A percentile compares a stretch with the other conserved stretches of the same genome.
Conservation (phyloP, 2,888 invertebrate genomes). For the Anthrax anthrax region DNA sequence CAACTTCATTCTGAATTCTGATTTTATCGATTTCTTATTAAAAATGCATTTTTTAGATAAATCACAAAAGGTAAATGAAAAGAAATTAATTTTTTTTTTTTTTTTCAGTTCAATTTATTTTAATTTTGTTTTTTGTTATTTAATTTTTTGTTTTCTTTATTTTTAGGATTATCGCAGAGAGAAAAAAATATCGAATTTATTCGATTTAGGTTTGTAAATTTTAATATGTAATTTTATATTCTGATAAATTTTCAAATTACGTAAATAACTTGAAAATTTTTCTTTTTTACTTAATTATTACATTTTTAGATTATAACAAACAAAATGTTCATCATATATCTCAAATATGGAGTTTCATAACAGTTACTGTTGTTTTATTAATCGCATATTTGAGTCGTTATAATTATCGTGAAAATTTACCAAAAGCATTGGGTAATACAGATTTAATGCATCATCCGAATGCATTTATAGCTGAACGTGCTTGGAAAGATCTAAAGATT, state of each 20-base stretch:
- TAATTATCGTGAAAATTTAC: constrained; percentile 19
- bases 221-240: no score
- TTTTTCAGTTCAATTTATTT: no score
- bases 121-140: no score
- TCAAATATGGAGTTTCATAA: constrained; percentile 18
- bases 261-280: no score
- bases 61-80: constrained; percentile 4
- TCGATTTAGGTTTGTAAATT: constrained; percentile 11
- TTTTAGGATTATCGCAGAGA: constrained; percentile 14
- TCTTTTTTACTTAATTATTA: no score
- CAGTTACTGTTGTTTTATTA: constrained; percentile 14
- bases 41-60: constrained; percentile 12
- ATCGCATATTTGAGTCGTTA: constrained; percentile 18
- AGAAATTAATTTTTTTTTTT: constrained; percentile 8
- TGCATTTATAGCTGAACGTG: constrained; percentile 47
- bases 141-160: no score
- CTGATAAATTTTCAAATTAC: no score
- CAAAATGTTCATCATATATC: constrained; percentile 23
- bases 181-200: constrained; percentile 9
- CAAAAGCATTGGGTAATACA: constrained; percentile 18
- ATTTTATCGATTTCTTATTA: neutral
- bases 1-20: no score
- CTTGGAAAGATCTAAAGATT: constrained; percentile 48
- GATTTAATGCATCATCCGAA: constrained; percentile 18
- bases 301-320: constrained; percentile 18